Conservation (phyloP, 2,797 vertebrate species). For the Zalophus californianus region DNA sequence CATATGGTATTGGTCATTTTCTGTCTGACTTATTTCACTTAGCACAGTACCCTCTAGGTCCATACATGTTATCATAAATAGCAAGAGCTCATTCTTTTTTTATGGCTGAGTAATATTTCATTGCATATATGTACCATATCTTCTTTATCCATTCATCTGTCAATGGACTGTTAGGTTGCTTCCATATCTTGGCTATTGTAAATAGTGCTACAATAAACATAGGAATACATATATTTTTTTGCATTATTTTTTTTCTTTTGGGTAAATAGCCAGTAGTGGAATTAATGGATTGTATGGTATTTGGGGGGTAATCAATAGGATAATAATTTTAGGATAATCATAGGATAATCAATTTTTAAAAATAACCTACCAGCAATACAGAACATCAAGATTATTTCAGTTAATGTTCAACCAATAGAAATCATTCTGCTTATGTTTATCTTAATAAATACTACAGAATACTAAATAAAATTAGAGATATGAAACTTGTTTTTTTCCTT, state of each 20-base stretch:
- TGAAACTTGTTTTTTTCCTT: background rate
- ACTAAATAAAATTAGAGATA: slow-evolving; percentile 14
- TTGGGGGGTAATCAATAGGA: background rate
- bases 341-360: background rate
- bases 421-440: background rate
- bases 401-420: background rate
- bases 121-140: background rate
- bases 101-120: background rate
- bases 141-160: background rate
- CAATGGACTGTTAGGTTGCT: background rate
- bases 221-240: background rate
- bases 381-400: background rate
- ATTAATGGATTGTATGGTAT: background rate
- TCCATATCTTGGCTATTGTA: background rate
- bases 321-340: background rate
- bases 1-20: background rate
- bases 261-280: background rate
- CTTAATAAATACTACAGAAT: background rate
- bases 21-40: background rate
- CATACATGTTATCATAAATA: background rate
- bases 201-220: background rate
- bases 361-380: background rate
- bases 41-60: background rate
- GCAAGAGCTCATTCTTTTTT: background rate
- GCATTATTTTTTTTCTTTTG: background rate